Percentiles rank a stretch among this genome's conserved stretches.
Evolutionary conservation across 2,113 vertebrate species (phyloP).

Genomic region (Channa argus): DNA sequence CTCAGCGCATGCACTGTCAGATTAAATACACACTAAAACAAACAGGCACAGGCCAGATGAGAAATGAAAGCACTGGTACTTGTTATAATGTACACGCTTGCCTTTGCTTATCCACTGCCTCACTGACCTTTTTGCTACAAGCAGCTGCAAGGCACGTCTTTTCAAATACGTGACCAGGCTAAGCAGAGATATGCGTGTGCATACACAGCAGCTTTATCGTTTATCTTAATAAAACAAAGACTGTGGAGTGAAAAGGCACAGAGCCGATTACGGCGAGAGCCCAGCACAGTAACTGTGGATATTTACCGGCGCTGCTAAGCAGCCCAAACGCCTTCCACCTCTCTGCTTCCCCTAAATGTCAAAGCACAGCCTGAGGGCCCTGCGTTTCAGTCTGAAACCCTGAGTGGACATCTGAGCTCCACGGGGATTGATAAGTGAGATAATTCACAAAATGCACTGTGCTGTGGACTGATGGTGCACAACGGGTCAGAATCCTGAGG

Average conservation of each 20-base stretch:
- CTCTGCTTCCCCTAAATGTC: slow-evolving; percentile 78
- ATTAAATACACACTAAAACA: slow-evolving; percentile 39
- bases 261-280: slow-evolving; percentile 46
- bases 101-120: slow-evolving; percentile 68
- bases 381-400: slow-evolving; percentile 44
- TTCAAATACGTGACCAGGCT: slow-evolving; percentile 58
- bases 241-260: slow-evolving; percentile 50
- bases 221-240: slow-evolving; percentile 82
- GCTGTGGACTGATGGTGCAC: slow-evolving; percentile 43
- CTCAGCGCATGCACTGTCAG: slow-evolving; percentile 43
- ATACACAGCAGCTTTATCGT: slow-evolving; percentile 65
- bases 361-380: slow-evolving; percentile 71
- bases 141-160: slow-evolving; percentile 69
- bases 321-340: slow-evolving; percentile 68
- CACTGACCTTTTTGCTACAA: slow-evolving; percentile 72
- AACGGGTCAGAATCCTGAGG: slow-evolving; percentile 61
- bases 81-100: slow-evolving; percentile 61
- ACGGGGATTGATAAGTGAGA: slow-evolving; percentile 67
- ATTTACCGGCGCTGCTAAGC: slow-evolving; percentile 75
- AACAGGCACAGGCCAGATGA: slow-evolving; percentile 61
- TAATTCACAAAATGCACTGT: slow-evolving; percentile 68
- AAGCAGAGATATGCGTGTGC: slow-evolving; percentile 64
- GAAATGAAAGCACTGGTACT: slow-evolving; percentile 63
- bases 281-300: slow-evolving; percentile 42
- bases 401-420: slow-evolving; percentile 75